Evolutionary conservation across 2,888 invertebrate species (phyloP), one percentile per base, ranked within the genome.

Genomic region (Drosophila monieri): DNA sequence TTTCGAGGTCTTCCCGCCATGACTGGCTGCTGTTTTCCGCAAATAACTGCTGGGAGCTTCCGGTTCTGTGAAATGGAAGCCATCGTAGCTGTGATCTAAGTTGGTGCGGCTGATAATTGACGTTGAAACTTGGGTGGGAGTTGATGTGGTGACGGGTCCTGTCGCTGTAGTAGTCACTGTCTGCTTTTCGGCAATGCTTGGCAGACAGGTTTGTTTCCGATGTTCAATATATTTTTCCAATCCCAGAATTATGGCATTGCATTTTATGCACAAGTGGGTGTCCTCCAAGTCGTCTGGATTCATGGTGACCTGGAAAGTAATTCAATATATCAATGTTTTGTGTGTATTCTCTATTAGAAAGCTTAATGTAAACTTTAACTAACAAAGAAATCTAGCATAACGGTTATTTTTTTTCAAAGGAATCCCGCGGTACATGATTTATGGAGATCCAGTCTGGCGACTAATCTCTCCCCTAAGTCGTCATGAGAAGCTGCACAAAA

Each of bases 151-250:
- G 6, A 21, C n/a, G 3, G 49, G 15, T 8, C 43, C 44, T 3
- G 47, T 56, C 3, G 41, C 30, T 3, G 58, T 6, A 2, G 67
- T 58, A n/a, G 57, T 25, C 6, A 9, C 25, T 10, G 27, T 44
- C 58, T 8, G 14, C 32, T 66, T 68, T n/a, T 30, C 55, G 6
- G 46, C 9, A 21, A 46, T n/a, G 18, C 18, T 2, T 1, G 18
- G 18, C 10, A 93, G 58, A 80, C 97, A 97, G 75, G 94, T 93
- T 32, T 93, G 92, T 89, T 96, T 96, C 44, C 97, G 94, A 89
- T 98, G 98, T 39, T 93, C 93, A 25, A 98, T 94, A 90, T 98
- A 98, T 90, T 95, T 96, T 43, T 96, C 95, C n/a, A 98, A 92
- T 0, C 98, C 98, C 37, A 94, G 92, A 67, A 98, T 95, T 3